Conservation (phyloP, 2,888 invertebrate genomes). For the Cylloceria caligata region DNA sequence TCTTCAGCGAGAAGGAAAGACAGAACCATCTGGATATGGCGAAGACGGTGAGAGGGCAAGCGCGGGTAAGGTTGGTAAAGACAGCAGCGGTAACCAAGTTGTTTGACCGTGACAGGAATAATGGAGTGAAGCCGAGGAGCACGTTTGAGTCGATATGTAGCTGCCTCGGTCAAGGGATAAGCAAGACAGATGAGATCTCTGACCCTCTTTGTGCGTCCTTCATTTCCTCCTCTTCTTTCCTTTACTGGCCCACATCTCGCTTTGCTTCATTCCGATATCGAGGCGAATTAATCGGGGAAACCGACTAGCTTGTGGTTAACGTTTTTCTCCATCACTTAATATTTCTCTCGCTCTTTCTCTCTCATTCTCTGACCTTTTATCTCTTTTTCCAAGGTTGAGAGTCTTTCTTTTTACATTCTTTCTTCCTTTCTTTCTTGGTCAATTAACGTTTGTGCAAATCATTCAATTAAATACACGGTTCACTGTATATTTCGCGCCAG, state of each 20-base stretch:
- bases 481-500: background rate
- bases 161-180: slow-evolving; percentile 27
- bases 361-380: too few species aligned
- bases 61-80: slow-evolving; percentile 14
- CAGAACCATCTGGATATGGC: slow-evolving; percentile 23
- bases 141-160: slow-evolving; percentile 32
- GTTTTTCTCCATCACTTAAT: too few species aligned
- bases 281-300: slow-evolving; percentile 22
- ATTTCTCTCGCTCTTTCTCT: too few species aligned
- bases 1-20: slow-evolving; percentile 15
- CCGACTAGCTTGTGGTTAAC: slow-evolving; percentile 10
- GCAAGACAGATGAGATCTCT: slow-evolving; percentile 35
- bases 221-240: slow-evolving; percentile 8
- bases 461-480: background rate
- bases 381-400: background rate
- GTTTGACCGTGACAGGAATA: slow-evolving; percentile 35
- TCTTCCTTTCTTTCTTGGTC: background rate
- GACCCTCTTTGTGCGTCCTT: slow-evolving; percentile 14
- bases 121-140: slow-evolving; percentile 23
- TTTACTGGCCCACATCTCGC: slow-evolving; percentile 24
- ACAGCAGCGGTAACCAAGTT: slow-evolving; percentile 33
- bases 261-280: slow-evolving; percentile 21
- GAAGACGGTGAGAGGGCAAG: background rate
- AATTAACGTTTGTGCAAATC: background rate
- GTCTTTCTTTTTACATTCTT: background rate